A percentile compares a stretch with the other conserved stretches of the same genome.
Conservation (phyloP, 2,797 vertebrate genomes). For the Threskiornis aethiopicus region DNA sequence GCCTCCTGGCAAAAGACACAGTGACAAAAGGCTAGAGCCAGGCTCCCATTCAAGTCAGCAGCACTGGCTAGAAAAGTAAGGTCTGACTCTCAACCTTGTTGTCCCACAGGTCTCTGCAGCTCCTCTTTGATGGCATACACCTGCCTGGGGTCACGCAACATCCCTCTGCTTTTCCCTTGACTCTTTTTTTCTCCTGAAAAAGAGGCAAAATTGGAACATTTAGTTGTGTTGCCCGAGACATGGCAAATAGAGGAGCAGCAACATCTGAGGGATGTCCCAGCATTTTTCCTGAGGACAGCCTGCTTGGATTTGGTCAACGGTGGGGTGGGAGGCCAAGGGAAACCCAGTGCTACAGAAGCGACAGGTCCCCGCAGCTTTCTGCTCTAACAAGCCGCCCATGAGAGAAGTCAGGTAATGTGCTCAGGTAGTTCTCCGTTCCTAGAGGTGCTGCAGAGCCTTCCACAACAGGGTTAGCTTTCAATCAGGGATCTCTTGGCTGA, state of each 20-base stretch:
- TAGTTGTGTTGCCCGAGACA: not conserved
- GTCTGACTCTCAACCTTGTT: not conserved
- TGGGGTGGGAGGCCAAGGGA: not conserved
- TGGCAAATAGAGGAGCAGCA: not conserved
- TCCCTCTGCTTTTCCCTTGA: not conserved
- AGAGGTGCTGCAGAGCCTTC: not conserved
- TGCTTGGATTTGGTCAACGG: not conserved
- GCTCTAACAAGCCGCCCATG: not conserved
- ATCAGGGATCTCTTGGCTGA: not conserved
- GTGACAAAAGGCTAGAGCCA: not conserved
- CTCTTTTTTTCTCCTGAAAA: not conserved
- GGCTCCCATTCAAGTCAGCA: not conserved
- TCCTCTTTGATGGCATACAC: not conserved
- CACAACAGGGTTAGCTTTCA: not conserved
- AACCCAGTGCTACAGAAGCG: not conserved
- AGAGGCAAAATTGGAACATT: not conserved
- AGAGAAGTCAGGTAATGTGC: not conserved
- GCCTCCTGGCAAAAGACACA: not conserved
- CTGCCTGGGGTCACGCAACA: not conserved
- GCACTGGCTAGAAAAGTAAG: not conserved
- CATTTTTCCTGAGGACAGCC: not conserved
- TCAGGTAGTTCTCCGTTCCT: accelerated
- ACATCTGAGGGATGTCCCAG: not conserved
- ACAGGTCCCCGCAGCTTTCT: not conserved
- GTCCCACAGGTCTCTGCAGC: not conserved